Evolutionary conservation across 2,113 vertebrate species (phyloP).

Genomic region (Sterrhoptilus dennistouni): DNA sequence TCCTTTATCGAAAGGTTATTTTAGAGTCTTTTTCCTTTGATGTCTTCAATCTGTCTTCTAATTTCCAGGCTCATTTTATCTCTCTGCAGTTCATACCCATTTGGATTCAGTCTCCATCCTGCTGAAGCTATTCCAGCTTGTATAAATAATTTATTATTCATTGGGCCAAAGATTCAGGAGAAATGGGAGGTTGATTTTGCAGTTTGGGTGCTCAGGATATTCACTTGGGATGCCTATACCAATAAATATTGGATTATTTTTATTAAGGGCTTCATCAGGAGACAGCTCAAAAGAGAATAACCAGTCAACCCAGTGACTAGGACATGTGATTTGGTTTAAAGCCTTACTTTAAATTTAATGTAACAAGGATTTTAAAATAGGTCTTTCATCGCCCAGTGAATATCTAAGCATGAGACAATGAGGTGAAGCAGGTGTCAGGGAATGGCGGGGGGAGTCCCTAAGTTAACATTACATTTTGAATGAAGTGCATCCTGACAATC

Average conservation of each 20-base stretch:
- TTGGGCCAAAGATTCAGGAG: constrained; percentile 10
- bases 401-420: not conserved
- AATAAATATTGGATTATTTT: constrained; percentile 33
- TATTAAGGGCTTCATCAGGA: not conserved
- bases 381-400: not conserved
- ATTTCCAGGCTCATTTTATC: constrained; percentile 44
- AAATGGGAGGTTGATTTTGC: not conserved
- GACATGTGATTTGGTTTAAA: not conserved
- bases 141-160: constrained; percentile 13
- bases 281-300: not conserved
- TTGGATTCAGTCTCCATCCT: constrained; percentile 7
- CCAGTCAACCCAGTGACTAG: not conserved
- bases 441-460: rapidly evolving
- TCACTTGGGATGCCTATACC: not conserved
- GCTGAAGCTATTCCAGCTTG: not conserved
- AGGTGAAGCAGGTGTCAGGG: not conserved
- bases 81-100: not conserved
- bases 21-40: constrained; percentile 41
- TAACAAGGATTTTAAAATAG: not conserved
- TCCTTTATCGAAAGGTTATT: constrained; percentile 27
- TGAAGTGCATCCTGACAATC: not conserved
- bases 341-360: not conserved
- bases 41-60: constrained; percentile 27
- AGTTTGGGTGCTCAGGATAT: not conserved
- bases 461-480: not conserved